phyloP scores from a whole-genome alignment of 2,113 vertebrate genomes.

The Burhinus oedicnemus region DNA sequence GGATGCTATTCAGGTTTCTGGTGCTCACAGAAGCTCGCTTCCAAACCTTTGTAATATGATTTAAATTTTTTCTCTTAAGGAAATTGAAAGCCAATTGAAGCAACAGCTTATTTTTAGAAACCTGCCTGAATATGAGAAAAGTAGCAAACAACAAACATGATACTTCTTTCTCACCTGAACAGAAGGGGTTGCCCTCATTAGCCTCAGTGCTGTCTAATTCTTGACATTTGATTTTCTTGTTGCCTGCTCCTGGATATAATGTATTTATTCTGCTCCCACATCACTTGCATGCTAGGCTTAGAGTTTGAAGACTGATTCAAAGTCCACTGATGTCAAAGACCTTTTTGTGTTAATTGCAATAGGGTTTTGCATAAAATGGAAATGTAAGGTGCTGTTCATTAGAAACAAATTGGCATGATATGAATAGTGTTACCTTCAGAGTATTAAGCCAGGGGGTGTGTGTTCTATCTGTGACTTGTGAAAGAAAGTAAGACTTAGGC shows the following conservation, averaged over 20 bases:
- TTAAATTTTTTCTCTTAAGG: background rate
- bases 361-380: background rate
- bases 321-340: background rate
- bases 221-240: background rate
- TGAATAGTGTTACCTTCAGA: background rate
- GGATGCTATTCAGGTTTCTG: background rate
- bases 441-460: background rate
- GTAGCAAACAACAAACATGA: background rate
- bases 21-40: background rate
- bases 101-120: background rate
- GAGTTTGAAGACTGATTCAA: background rate
- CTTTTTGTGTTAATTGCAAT: background rate
- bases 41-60: background rate
- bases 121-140: background rate
- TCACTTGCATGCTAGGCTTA: background rate
- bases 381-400: background rate
- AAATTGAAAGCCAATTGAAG: background rate
- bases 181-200: background rate
- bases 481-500: background rate
- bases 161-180: background rate
- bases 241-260: background rate
- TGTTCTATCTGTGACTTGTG: background rate
- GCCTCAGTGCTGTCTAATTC: background rate
- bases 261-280: background rate
- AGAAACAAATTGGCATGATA: background rate